phyloP scores from a whole-genome alignment of 1,140 invertebrate species.

The Halesus radiatus region DNA sequence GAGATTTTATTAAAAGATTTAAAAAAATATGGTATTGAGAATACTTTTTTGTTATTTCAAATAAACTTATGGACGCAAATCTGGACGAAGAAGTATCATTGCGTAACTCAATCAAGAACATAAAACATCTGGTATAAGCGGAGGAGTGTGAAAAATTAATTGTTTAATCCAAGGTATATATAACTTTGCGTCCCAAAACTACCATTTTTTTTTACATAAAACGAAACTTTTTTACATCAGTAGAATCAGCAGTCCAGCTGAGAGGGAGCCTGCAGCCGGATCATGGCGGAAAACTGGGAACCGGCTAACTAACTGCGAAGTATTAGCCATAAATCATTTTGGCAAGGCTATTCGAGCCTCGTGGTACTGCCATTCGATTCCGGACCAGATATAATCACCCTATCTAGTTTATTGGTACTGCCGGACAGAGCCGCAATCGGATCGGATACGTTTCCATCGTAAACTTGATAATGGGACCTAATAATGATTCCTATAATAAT shows the following conservation, averaged over 20 bases:
- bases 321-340: slow-evolving; percentile 58
- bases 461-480: slow-evolving; percentile 30
- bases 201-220: not conserved
- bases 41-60: too few species aligned
- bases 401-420: slow-evolving; percentile 31
- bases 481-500: slow-evolving; percentile 8
- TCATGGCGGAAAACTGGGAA: not conserved
- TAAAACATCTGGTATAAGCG: too few species aligned
- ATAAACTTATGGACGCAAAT: too few species aligned
- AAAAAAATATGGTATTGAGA: too few species aligned
- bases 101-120: too few species aligned
- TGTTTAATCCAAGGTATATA: too few species aligned
- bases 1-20: too few species aligned
- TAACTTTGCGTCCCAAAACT: not conserved
- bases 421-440: slow-evolving; percentile 34
- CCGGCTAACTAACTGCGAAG: slow-evolving; percentile 58
- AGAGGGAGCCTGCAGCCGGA: not conserved
- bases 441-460: slow-evolving; percentile 20
- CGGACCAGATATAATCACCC: slow-evolving; percentile 50
- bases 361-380: slow-evolving; percentile 57
- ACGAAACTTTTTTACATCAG: not conserved
- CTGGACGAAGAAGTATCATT: too few species aligned
- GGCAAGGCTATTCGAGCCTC: slow-evolving; percentile 56
- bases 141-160: too few species aligned
- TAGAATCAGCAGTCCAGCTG: not conserved